A percentile compares a stretch with the other conserved stretches of the same genome.
phyloP scores from a whole-genome alignment of 2,888 invertebrate species.

The Eustalomyia histrio region DNA sequence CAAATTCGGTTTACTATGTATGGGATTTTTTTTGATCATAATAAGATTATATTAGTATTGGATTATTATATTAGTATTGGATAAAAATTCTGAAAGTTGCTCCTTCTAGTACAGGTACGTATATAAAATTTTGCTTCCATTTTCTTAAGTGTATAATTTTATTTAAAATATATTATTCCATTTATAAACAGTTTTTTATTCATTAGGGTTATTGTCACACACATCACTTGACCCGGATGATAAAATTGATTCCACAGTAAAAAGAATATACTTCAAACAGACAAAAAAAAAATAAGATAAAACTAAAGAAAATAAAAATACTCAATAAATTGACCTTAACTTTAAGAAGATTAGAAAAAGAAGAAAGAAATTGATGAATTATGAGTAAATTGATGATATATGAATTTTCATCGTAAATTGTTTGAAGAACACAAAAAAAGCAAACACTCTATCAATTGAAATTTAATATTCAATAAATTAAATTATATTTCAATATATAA shows the following conservation, averaged over 20 bases:
- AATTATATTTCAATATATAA: neutral
- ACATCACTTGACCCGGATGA: conserved; percentile 48
- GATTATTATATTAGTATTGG: too few species aligned
- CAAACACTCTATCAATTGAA: conserved; percentile 40
- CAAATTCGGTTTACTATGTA: too few species aligned
- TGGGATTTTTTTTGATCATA: too few species aligned
- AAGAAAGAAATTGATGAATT: conserved; percentile 37
- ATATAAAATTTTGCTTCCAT: too few species aligned
- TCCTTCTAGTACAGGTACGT: too few species aligned
- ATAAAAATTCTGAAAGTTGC: too few species aligned
- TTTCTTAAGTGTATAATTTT: neutral
- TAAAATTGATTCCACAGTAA: conserved; percentile 10
- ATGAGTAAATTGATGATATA: conserved; percentile 51
- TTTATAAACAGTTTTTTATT: conserved; percentile 17
- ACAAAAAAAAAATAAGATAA: neutral
- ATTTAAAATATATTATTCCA: neutral
- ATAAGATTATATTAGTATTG: too few species aligned
- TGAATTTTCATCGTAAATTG: conserved; percentile 39
- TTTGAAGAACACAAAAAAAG: neutral
- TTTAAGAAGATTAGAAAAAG: conserved; percentile 48
- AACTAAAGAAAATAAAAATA: conserved; percentile 11
- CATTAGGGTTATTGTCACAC: conserved; percentile 33
- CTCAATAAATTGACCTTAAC: conserved; percentile 50
- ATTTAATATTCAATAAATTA: conserved; percentile 39
- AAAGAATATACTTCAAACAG: neutral